Percentiles rank a stretch among this genome's conserved stretches.
phyloP scores from a whole-genome alignment of 2,113 vertebrate species.

The Lonchura striata region DNA sequence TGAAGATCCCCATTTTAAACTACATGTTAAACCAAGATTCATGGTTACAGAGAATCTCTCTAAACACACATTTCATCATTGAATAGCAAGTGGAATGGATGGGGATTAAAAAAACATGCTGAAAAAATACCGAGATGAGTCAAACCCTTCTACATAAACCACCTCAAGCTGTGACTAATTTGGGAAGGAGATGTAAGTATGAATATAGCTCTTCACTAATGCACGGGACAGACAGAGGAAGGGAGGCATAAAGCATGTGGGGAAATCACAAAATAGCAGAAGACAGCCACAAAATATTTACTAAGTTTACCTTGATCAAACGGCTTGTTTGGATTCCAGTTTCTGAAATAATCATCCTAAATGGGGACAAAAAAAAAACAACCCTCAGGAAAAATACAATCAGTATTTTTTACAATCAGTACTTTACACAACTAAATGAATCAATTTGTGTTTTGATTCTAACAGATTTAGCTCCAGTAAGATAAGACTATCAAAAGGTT shows the following conservation, averaged over 20 bases:
- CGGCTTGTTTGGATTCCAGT: slow-evolving; percentile 83
- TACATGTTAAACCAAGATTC: background rate
- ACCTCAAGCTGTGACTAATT: slow-evolving; percentile 8
- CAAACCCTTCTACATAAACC: background rate
- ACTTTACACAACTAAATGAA: background rate
- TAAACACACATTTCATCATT: background rate
- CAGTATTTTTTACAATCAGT: background rate
- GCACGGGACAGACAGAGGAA: background rate
- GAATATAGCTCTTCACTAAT: background rate
- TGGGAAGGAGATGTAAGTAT: background rate
- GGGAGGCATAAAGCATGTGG: background rate
- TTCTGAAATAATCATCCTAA: slow-evolving; percentile 86
- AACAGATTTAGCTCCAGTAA: background rate
- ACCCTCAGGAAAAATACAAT: slow-evolving; percentile 31
- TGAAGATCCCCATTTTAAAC: background rate
- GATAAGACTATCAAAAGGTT: background rate
- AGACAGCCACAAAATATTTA: background rate
- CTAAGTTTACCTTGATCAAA: slow-evolving; percentile 82
- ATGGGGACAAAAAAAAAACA: background rate
- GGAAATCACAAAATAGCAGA: background rate
- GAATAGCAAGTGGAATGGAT: background rate
- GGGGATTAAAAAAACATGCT: background rate
- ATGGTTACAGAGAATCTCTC: background rate
- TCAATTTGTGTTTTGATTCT: background rate
- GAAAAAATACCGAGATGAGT: background rate